These are phyloP conservation scores for Synanthedon vespiformis DNA, from an alignment of 2,888 invertebrate species.

Conservation along the genomic window DNA sequence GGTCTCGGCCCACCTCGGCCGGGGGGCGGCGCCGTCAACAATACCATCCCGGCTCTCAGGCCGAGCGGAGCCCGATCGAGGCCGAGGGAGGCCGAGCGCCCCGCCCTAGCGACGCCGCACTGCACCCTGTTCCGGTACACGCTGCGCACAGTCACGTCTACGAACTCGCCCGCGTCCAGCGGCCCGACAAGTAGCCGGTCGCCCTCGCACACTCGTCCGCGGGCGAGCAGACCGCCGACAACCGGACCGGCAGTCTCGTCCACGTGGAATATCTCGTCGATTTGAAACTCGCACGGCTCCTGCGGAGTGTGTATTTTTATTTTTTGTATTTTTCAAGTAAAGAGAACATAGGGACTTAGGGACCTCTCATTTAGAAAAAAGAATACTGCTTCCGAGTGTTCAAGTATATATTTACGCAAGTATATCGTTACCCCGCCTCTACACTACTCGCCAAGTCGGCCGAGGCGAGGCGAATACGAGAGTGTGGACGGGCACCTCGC, in stretches of 20 bases:
- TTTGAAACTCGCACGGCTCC: constrained; percentile 87
- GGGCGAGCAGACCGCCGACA: constrained; percentile 85
- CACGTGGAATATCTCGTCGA: constrained; percentile 93
- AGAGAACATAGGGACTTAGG: too few species aligned
- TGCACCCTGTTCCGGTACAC: constrained; percentile 94
- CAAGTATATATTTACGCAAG: too few species aligned
- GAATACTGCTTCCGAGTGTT: too few species aligned
- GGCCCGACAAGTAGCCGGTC: constrained; percentile 83
- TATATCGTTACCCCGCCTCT: too few species aligned
- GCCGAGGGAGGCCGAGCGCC: constrained; percentile 89
- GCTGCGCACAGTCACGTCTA: constrained; percentile 81
- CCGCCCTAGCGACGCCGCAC: constrained; percentile 87
- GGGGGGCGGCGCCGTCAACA: constrained; percentile 66
- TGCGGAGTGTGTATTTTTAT: constrained; percentile 17
- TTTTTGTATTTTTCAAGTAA: neutral
- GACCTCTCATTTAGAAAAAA: too few species aligned
- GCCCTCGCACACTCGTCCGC: constrained; percentile 90
- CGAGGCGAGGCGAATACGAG: too few species aligned
- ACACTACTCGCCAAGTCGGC: too few species aligned
- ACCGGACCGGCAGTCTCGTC: constrained; percentile 85
- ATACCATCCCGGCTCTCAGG: constrained; percentile 88
- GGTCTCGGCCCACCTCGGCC: constrained; percentile 5
- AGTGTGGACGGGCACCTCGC: too few species aligned
- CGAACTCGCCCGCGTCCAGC: constrained; percentile 82
- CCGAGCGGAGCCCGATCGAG: constrained; percentile 68